phyloP scores from a whole-genome alignment of 2,888 invertebrate species.

The Habroteleia sp. region DNA sequence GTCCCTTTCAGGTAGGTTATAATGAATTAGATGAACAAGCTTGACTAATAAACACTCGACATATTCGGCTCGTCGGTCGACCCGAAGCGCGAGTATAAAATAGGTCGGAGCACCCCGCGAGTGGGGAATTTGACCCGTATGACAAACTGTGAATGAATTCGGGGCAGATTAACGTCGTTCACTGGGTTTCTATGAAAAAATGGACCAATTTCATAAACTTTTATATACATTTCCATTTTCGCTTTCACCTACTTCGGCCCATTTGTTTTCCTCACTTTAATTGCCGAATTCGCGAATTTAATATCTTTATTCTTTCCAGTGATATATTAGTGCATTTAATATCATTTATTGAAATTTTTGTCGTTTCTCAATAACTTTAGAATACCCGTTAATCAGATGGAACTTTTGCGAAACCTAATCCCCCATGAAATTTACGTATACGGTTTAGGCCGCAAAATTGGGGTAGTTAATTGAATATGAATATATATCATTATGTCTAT shows the following conservation, averaged over 20 bases:
- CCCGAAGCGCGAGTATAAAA: no score
- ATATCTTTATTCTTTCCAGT: no score
- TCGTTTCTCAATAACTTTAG: no score
- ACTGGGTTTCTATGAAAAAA: constrained; percentile 1
- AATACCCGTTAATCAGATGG: no score
- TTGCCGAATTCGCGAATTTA: not conserved
- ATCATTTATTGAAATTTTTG: no score
- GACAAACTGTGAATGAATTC: constrained; percentile 39
- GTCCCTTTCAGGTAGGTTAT: constrained; percentile 59
- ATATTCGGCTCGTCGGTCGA: no score
- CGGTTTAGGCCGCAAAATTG: constrained; percentile 25
- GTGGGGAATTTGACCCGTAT: constrained; percentile 33
- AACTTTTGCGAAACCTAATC: no score
- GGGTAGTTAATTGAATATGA: constrained; percentile 43
- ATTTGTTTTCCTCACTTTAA: no score
- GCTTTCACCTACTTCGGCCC: no score
- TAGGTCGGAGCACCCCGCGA: not conserved
- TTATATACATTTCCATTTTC: not conserved
- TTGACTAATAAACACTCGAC: not conserved
- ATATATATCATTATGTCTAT: constrained; percentile 30
- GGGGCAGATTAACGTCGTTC: constrained; percentile 29
- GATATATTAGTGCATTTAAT: not conserved
- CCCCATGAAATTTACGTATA: no score
- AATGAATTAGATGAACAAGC: not conserved
- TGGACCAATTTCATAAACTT: not conserved